Conservation (phyloP, 2,113 vertebrate genomes). For the Sardina pilchardus region DNA sequence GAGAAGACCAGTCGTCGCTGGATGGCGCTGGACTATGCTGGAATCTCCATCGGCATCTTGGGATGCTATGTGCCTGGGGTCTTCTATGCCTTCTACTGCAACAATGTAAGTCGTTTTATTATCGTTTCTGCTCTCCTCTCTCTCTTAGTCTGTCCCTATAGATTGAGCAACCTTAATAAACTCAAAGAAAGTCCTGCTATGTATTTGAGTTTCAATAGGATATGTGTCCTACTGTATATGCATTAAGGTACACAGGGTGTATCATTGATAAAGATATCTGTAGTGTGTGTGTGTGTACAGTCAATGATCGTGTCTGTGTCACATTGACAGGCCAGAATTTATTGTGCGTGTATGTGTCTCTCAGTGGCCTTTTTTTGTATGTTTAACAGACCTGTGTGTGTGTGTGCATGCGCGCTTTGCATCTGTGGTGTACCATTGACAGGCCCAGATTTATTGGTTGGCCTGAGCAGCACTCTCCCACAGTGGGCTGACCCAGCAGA, state of each 20-base stretch:
- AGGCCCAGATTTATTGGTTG: slow-evolving; percentile 50
- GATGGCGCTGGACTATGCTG: slow-evolving; percentile 93
- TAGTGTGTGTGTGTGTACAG: background rate
- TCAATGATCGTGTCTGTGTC: background rate
- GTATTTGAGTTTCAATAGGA: no score
- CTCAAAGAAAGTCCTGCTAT: no score
- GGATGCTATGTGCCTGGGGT: slow-evolving; percentile 94
- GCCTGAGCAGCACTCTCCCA: slow-evolving; percentile 44
- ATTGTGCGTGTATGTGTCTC: background rate
- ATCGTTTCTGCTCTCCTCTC: background rate
- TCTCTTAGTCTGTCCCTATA: no score
- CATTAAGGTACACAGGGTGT: no score
- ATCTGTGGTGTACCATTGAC: slow-evolving; percentile 33
- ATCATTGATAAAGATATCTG: no score
- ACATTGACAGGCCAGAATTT: no score
- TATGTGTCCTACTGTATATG: no score
- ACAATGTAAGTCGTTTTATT: slow-evolving; percentile 80
- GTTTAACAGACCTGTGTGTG: background rate
- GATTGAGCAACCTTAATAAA: no score
- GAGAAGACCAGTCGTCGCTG: slow-evolving; percentile 93
- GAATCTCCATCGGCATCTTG: slow-evolving; percentile 90
- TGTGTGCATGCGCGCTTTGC: background rate
- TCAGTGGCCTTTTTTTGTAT: background rate
- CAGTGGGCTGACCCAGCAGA: slow-evolving; percentile 51
- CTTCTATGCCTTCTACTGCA: slow-evolving; percentile 96